A percentile compares a stretch with the other conserved stretches of the same genome.
Conservation (phyloP, 2,888 invertebrate species). For the Glyphotaelius pellucidus region DNA sequence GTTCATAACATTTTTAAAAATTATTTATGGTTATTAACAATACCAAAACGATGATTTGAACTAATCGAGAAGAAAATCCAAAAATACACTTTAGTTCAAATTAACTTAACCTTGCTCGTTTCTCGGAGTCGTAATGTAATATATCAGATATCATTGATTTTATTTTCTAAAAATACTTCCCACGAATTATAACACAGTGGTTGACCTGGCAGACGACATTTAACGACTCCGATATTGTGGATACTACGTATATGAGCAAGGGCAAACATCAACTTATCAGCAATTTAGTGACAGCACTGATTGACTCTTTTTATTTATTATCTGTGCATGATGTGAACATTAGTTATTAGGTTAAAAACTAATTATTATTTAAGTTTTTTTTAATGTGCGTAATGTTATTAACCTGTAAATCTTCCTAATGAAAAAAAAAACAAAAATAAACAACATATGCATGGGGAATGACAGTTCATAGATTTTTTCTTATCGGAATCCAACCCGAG, state of each 20-base stretch:
- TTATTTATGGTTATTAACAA: background rate
- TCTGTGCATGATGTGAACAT: too few relatives aligned
- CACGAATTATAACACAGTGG: background rate
- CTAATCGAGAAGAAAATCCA: background rate
- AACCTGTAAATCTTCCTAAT: too few relatives aligned
- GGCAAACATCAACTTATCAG: background rate
- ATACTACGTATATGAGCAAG: too few relatives aligned
- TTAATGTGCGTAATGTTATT: too few relatives aligned
- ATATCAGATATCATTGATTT: background rate
- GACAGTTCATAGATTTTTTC: conserved; percentile 18
- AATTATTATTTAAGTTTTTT: too few relatives aligned
- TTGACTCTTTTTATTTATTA: too few relatives aligned
- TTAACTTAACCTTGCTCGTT: background rate
- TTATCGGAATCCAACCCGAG: conserved; percentile 11
- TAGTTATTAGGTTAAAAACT: too few relatives aligned
- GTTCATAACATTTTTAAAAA: too few relatives aligned
- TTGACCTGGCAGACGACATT: background rate
- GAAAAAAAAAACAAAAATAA: background rate
- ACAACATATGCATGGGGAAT: background rate
- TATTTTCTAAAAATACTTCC: background rate
- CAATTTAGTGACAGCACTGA: too few relatives aligned
- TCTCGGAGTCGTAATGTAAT: background rate
- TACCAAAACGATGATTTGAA: background rate
- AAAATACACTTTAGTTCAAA: background rate
- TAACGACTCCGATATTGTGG: background rate